Evolutionary conservation across 1,140 invertebrate genomes (phyloP), one percentile per base, ranked within the genome.

Genomic region (Aphelenchoides fujianensis): DNA sequence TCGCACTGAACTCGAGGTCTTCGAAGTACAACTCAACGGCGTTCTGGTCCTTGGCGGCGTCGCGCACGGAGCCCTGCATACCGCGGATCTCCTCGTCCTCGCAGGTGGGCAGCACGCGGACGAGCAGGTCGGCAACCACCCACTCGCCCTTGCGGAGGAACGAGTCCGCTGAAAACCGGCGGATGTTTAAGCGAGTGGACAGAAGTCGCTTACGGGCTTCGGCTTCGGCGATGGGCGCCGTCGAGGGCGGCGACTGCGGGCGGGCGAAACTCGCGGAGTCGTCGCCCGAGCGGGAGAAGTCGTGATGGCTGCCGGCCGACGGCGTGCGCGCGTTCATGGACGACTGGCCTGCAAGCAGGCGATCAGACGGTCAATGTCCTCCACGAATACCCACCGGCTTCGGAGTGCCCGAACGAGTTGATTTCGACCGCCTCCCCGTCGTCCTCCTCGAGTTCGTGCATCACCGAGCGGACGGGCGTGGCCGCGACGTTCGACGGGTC

Each of bases 91-190:
- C 90, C 12, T 88, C 87, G 85, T 97, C 92, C 63, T 91, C 90
- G 81, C 93, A 90, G 0, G 90, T 89, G 61, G 91, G 90, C 71
- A 90, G 89, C 76, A 98, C 91, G 31, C 90, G 87, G 0, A 90
- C 89, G 78, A 93, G 92, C 80, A 98, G 91, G 74, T 97, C 94
- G 0, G 92, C 90, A 3, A 92, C 92, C 75, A 92, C 91, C 95
- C 95, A 98, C 79, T 97, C 89, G 34, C 86, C 85, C 72, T 84
- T 78, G 7, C 80, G 72, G 57, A 69, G 35, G 23, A 71, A 53
- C n/a, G 35, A 19, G 30, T 76, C 73, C 19, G 79, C 78, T 78
- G 31, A 68, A 78, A 73, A 34, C 61, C 23, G 71, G 77, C 16
- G 19, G 32, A 5, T 3, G n/a, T 66, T 9, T 5, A 64, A 19